These are phyloP conservation scores for Ganaspis brasiliensis DNA, from an alignment of 2,888 invertebrate genomes.

Conservation along the genomic window DNA sequence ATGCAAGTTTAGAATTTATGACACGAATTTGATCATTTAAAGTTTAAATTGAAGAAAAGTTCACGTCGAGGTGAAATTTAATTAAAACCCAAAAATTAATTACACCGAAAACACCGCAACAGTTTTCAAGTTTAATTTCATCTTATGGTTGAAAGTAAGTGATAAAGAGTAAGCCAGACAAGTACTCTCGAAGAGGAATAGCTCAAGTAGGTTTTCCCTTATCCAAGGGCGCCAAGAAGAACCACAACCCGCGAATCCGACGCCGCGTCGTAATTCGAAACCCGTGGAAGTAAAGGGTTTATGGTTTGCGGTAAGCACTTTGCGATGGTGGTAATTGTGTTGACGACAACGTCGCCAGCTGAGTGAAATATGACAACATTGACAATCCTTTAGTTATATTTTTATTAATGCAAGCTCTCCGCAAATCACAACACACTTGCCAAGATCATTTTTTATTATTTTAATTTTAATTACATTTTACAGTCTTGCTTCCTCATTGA, in stretches of 20 bases:
- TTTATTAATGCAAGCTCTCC: neutral
- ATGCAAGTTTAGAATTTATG: too few species aligned
- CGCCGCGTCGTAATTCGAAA: conserved; percentile 7
- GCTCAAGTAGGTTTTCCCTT: conserved; percentile 20
- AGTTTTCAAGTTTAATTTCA: conserved; percentile 5
- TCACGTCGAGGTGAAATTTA: too few species aligned
- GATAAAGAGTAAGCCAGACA: conserved; percentile 20
- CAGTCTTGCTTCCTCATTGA: too few species aligned
- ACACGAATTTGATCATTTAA: too few species aligned
- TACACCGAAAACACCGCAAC: too few species aligned
- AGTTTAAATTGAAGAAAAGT: too few species aligned
- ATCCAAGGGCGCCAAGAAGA: conserved; percentile 28
- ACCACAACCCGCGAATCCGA: conserved; percentile 29
- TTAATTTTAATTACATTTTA: too few species aligned
- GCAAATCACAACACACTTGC: too few species aligned
- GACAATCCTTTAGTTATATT: neutral
- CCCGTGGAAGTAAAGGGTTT: conserved; percentile 25
- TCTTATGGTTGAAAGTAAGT: conserved; percentile 14
- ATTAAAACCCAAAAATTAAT: too few species aligned
- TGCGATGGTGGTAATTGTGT: conserved; percentile 20
- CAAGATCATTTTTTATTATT: too few species aligned
- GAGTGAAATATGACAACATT: neutral
- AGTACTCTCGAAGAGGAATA: neutral
- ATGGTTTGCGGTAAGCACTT: conserved; percentile 26
- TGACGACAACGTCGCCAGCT: neutral